Percentiles rank a stretch among this genome's conserved stretches.
These are phyloP conservation scores for Podilymbus podiceps DNA, from an alignment of 2,113 vertebrate genomes.

Conservation along the genomic window DNA sequence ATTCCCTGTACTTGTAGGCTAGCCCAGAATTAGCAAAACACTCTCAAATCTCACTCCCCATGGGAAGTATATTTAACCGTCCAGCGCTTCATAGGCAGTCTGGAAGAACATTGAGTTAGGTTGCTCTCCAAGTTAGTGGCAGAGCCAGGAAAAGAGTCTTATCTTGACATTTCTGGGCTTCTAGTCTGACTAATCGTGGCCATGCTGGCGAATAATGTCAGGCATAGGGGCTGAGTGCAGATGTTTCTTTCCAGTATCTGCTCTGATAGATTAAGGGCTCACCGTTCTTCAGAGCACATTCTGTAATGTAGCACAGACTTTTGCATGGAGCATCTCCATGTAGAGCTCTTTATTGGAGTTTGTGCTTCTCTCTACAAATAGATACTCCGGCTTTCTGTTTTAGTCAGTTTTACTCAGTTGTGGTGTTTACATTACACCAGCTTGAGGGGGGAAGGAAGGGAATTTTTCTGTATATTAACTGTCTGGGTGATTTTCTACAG, in stretches of 20 bases:
- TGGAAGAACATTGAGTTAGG: background rate
- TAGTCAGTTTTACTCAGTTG: conserved; percentile 10
- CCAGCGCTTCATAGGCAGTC: background rate
- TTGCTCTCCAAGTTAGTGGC: background rate
- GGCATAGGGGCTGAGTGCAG: background rate
- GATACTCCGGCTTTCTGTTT: background rate
- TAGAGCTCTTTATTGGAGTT: background rate
- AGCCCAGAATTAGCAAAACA: background rate
- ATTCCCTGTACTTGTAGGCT: background rate
- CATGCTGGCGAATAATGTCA: background rate
- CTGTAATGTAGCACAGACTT: background rate
- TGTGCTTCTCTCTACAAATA: background rate
- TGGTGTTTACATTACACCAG: conserved; percentile 54
- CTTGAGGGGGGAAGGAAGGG: conserved; percentile 6
- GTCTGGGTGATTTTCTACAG: conserved; percentile 61
- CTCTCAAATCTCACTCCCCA: background rate
- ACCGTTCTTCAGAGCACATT: background rate
- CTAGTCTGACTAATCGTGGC: background rate
- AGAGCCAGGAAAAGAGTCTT: background rate
- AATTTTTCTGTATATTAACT: conserved; percentile 54
- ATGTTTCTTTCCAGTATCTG: background rate
- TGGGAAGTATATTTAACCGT: accelerated
- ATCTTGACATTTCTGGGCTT: background rate
- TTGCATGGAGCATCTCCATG: background rate
- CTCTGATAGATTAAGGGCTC: background rate